These are phyloP conservation scores for Gasterosteus aculeatus DNA, from an alignment of 2,113 vertebrate genomes.

Conservation along the genomic window DNA sequence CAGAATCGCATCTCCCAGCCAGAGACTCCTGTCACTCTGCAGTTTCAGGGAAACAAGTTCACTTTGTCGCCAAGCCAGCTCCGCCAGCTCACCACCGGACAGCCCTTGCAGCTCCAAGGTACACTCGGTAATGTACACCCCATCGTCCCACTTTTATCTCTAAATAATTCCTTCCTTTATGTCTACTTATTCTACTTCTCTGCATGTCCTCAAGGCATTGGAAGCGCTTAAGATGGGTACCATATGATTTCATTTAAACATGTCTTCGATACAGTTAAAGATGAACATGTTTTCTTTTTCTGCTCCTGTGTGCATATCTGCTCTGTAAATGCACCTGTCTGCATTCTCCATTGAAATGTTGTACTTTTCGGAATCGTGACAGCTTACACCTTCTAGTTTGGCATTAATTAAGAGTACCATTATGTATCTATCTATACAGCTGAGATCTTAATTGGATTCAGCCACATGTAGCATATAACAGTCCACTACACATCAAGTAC, in stretches of 20 bases:
- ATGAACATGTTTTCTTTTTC: neutral
- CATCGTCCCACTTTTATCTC: conserved; percentile 39
- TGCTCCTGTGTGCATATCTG: neutral
- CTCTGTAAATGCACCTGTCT: neutral
- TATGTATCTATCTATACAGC: neutral
- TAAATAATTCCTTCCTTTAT: conserved; percentile 14
- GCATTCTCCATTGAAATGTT: neutral
- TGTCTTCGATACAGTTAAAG: neutral
- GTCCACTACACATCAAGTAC: too few species aligned
- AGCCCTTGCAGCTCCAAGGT: conserved; percentile 94
- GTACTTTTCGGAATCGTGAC: neutral
- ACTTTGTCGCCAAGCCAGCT: conserved; percentile 92
- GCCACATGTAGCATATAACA: too few species aligned
- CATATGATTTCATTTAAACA: neutral
- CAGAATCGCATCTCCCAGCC: conserved; percentile 89
- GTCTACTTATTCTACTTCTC: neutral
- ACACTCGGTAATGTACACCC: conserved; percentile 75
- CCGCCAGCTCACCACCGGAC: conserved; percentile 92
- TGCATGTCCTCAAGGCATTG: neutral
- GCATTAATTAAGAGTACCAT: neutral
- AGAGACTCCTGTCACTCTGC: conserved; percentile 91
- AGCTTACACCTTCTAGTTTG: neutral
- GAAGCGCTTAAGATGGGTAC: neutral
- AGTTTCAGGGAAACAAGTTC: conserved; percentile 95
- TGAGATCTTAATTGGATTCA: neutral